These are phyloP conservation scores for Sebastes schlegelii DNA, from an alignment of 2,113 vertebrate species.

Conservation along the genomic window DNA sequence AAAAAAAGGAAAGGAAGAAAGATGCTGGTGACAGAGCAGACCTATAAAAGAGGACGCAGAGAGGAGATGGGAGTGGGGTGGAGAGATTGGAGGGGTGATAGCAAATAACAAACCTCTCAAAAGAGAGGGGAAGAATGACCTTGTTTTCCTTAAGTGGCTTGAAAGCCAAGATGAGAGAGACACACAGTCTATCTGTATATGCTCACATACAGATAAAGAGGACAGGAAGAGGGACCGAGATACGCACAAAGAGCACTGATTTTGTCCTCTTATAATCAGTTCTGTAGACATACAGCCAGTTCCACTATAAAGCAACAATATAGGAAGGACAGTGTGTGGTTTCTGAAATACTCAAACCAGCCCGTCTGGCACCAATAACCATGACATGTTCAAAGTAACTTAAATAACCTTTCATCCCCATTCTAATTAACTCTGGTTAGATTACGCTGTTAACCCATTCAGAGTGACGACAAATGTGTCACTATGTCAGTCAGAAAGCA, in stretches of 20 bases:
- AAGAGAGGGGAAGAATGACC: not conserved
- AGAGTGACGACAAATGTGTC: too few relatives aligned
- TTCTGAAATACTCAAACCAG: too few relatives aligned
- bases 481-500: too few relatives aligned
- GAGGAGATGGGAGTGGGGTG: conserved; percentile 7
- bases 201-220: conserved; percentile 20
- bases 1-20: not conserved
- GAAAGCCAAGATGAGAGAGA: conserved; percentile 31
- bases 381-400: too few relatives aligned
- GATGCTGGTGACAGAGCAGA: not conserved
- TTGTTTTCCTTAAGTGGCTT: conserved; percentile 20
- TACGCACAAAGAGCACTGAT: not conserved
- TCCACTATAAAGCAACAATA: too few relatives aligned
- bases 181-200: not conserved
- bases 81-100: conserved; percentile 15
- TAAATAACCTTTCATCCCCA: too few relatives aligned
- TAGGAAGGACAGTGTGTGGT: too few relatives aligned
- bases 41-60: not conserved
- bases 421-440: too few relatives aligned
- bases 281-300: too few relatives aligned
- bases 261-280: not conserved
- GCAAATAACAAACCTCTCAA: conserved; percentile 24
- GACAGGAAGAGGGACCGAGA: not conserved
- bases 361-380: too few relatives aligned
- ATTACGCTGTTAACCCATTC: too few relatives aligned